Evolutionary conservation across 2,113 vertebrate species (phyloP).

Genomic region (Gobio gobio): DNA sequence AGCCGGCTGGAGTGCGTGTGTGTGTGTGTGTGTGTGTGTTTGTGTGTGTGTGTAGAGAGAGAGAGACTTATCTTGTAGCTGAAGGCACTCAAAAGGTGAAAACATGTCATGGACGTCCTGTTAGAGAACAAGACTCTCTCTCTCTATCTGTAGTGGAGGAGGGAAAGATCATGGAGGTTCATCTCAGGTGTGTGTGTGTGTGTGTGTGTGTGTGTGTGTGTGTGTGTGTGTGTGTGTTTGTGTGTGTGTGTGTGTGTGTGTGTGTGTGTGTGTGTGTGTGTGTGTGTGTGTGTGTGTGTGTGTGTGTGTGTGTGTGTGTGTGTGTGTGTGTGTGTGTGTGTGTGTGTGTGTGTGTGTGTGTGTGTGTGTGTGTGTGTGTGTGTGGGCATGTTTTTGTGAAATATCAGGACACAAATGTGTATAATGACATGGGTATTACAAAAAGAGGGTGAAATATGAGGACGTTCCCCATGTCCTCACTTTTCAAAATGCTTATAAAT

Average conservation of each 20-base stretch:
- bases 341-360: too few relatives aligned
- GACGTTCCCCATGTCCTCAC: too few relatives aligned
- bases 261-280: too few relatives aligned
- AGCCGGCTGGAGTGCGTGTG: constrained; percentile 28
- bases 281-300: too few relatives aligned
- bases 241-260: too few relatives aligned
- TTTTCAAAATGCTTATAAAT: too few relatives aligned
- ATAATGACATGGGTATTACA: too few relatives aligned
- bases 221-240: too few relatives aligned
- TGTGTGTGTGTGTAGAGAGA: constrained; percentile 36
- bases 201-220: too few relatives aligned
- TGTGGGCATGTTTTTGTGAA: neutral
- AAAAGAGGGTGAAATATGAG: too few relatives aligned
- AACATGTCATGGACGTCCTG: constrained; percentile 71
- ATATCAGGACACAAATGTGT: too few relatives aligned
- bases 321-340: neutral
- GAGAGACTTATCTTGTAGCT: constrained; percentile 75
- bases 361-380: too few relatives aligned
- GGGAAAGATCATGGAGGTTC: neutral
- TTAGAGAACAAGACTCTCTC: constrained; percentile 51
- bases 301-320: neutral
- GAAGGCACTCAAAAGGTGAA: constrained; percentile 74
- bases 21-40: constrained; percentile 42
- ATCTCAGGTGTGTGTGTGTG: neutral
- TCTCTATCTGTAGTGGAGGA: neutral